Evolutionary conservation across 2,113 vertebrate species (phyloP).

Genomic region (Cnemophilus loriae): DNA sequence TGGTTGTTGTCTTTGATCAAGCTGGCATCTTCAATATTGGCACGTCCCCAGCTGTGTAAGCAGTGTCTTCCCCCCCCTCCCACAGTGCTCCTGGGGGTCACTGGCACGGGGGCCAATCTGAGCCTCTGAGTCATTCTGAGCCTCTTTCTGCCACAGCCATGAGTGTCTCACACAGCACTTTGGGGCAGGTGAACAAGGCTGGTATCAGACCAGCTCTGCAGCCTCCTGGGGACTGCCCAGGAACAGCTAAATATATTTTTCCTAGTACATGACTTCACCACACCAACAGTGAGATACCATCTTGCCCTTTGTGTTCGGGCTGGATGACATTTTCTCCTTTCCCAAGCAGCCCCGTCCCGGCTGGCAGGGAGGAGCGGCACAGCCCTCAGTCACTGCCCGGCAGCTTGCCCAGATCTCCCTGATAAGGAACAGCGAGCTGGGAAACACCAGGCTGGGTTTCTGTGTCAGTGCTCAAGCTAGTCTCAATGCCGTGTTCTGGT

Average conservation of each 20-base stretch:
- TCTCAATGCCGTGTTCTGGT: neutral
- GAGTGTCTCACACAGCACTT: neutral
- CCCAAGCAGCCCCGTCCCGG: constrained; percentile 50
- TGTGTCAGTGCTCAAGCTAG: neutral
- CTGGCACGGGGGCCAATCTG: fast-evolving
- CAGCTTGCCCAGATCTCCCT: constrained; percentile 67
- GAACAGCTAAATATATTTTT: constrained; percentile 69
- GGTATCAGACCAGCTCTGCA: neutral
- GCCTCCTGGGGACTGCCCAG: constrained; percentile 51
- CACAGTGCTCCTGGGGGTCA: neutral
- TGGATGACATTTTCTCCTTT: constrained; percentile 74
- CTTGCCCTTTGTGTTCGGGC: constrained; percentile 73
- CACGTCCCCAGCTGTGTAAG: fast-evolving
- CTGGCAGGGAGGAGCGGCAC: constrained; percentile 49
- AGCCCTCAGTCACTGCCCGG: constrained; percentile 10
- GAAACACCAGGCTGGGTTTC: constrained; percentile 44
- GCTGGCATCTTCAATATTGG: neutral
- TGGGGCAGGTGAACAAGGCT: neutral
- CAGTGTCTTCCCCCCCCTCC: neutral
- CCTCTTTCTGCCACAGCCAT: neutral
- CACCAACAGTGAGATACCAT: constrained; percentile 70
- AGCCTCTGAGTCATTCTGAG: neutral
- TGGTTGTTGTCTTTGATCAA: neutral
- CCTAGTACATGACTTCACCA: constrained; percentile 67
- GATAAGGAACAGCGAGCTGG: constrained; percentile 68